phyloP scores from a whole-genome alignment of 2,888 invertebrate species.

The Lamproptera curius region DNA sequence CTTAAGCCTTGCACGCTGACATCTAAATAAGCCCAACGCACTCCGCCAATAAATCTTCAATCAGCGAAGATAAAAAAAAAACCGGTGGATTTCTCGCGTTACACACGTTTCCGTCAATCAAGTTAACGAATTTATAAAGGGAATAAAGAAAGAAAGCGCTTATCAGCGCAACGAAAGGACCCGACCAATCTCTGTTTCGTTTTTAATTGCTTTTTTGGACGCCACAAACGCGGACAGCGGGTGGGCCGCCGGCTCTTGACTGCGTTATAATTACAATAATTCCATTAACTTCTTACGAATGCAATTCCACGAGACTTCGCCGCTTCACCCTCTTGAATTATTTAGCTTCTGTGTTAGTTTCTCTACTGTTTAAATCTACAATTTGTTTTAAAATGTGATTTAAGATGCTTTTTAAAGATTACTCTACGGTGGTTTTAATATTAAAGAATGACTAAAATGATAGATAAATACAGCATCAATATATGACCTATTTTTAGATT shows the following conservation, averaged over 20 bases:
- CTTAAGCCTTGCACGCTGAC: neutral
- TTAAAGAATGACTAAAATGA: too few relatives aligned
- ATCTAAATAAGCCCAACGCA: slow-evolving; percentile 6
- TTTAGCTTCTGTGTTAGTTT: slow-evolving; percentile 7
- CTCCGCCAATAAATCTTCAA: slow-evolving; percentile 35
- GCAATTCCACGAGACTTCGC: slow-evolving; percentile 66
- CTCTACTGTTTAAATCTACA: too few relatives aligned
- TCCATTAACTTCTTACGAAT: slow-evolving; percentile 70
- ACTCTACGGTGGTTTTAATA: too few relatives aligned
- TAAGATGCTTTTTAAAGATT: too few relatives aligned
- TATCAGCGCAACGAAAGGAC: slow-evolving; percentile 52
- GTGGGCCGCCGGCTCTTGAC: slow-evolving; percentile 66
- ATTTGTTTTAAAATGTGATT: too few relatives aligned
- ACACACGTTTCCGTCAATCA: slow-evolving; percentile 42
- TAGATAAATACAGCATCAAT: too few relatives aligned
- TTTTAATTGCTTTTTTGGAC: slow-evolving; percentile 73
- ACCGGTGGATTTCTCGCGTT: slow-evolving; percentile 46
- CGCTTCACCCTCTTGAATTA: too few relatives aligned
- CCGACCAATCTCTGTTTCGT: slow-evolving; percentile 41
- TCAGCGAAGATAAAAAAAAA: slow-evolving; percentile 47
- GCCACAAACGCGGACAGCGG: slow-evolving; percentile 70
- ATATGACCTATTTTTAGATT: too few relatives aligned
- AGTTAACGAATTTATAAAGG: slow-evolving; percentile 41
- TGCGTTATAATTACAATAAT: slow-evolving; percentile 72
- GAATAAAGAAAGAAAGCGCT: slow-evolving; percentile 38